Percentiles rank a stretch among this genome's conserved stretches.
Conservation (phyloP, 2,888 invertebrate genomes). For the Punctoribates punctum region DNA sequence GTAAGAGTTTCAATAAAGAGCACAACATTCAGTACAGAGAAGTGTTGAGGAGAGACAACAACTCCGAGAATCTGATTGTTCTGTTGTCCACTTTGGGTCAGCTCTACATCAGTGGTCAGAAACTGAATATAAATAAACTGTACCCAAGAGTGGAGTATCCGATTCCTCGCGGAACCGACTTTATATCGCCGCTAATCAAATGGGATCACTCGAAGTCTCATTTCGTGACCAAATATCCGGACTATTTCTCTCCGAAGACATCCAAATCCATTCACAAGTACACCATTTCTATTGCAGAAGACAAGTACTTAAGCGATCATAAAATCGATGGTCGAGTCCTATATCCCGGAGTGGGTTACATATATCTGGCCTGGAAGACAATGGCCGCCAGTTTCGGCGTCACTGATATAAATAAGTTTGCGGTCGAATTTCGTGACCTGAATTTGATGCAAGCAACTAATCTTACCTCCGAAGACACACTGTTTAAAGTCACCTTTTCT, state of each 20-base stretch:
- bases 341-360: constrained; percentile 58
- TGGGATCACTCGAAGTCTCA: constrained; percentile 30
- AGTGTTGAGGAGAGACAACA: not conserved
- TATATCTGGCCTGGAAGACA: constrained; percentile 74
- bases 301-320: constrained; percentile 67
- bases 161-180: constrained; percentile 29
- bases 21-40: constrained; percentile 28
- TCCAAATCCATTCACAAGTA: not conserved
- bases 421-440: constrained; percentile 33
- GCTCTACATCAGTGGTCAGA: constrained; percentile 23
- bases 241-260: constrained; percentile 23
- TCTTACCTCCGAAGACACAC: constrained; percentile 6
- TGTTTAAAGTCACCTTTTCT: constrained; percentile 45
- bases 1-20: not conserved
- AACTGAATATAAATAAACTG: not conserved
- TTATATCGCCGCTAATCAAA: constrained; percentile 24
- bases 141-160: constrained; percentile 27
- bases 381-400: constrained; percentile 54
- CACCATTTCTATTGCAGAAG: constrained; percentile 45
- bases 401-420: not conserved
- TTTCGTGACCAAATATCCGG: constrained; percentile 22
- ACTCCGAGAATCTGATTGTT: not conserved
- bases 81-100: constrained; percentile 14
- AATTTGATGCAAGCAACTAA: constrained; percentile 27
- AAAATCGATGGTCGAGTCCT: constrained; percentile 58